Conservation (phyloP, 2,888 invertebrate genomes). For the Tetanocera ferruginea region DNA sequence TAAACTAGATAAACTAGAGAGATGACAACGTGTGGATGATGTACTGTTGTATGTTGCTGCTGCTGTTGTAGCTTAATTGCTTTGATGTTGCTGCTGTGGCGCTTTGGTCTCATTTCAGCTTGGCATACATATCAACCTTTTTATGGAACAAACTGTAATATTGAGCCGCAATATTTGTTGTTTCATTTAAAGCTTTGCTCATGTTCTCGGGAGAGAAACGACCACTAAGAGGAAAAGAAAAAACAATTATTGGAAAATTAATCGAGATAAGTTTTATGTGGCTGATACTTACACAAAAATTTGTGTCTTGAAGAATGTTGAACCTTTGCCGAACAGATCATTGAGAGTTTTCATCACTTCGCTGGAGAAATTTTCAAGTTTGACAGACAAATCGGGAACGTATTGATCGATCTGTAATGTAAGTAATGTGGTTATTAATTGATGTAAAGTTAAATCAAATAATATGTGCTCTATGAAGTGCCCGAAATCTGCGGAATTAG, state of each 20-base stretch:
- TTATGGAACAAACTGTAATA: slow-evolving; percentile 83
- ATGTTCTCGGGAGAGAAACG: slow-evolving; percentile 83
- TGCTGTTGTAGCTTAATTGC: slow-evolving; percentile 47
- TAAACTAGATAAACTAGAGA: slow-evolving; percentile 26
- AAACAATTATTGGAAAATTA: slow-evolving; percentile 14
- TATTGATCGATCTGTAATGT: slow-evolving; percentile 77
- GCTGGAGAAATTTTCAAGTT: slow-evolving; percentile 72
- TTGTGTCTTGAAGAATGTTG: slow-evolving; percentile 79
- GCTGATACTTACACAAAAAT: slow-evolving; percentile 82
- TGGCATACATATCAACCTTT: slow-evolving; percentile 82
- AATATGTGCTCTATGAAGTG: no score
- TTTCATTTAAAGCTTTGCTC: slow-evolving; percentile 79
- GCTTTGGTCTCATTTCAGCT: slow-evolving; percentile 75
- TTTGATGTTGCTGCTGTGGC: slow-evolving; percentile 46
- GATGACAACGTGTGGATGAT: slow-evolving; percentile 17
- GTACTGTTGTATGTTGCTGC: slow-evolving; percentile 21
- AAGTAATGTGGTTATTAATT: slow-evolving; percentile 30
- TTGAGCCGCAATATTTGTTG: slow-evolving; percentile 76
- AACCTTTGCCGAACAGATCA: slow-evolving; percentile 72
- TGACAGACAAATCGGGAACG: slow-evolving; percentile 79
- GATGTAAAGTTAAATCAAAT: no score
- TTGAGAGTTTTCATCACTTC: slow-evolving; percentile 70
- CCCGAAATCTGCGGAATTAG: no score
- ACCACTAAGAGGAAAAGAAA: slow-evolving; percentile 72
- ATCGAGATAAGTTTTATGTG: background rate